Evolutionary conservation across 2,888 invertebrate species (phyloP), one percentile per base, ranked within the genome.

Genomic region (Palloptera scutellata): DNA sequence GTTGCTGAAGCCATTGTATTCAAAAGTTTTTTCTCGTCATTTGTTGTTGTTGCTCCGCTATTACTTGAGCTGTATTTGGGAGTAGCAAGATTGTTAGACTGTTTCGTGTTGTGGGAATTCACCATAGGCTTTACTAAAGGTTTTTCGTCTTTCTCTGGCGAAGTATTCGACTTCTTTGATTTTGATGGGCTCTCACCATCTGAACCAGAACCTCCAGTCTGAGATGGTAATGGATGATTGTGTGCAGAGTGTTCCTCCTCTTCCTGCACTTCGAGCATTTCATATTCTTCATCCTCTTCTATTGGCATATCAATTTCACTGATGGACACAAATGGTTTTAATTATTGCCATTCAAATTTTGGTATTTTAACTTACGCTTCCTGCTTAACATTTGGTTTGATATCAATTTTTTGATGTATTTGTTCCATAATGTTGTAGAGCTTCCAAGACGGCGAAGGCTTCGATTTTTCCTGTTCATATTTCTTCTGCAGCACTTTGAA

Each of bases 401-500:
- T 8, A 52, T 77, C 76, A 4, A 68, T 71, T 9, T 76, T 74
- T 65, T 76, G 77, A 17, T 81, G 81, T 40, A 83, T 83, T 69
- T 82, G 76, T 63, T 83, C 78, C 83, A 83, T 83, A 12, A 82
- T 68, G 19, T 77, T 75, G 55, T 79, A 83, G 15, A 84, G 67
- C 55, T 84, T 83, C 84, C 84, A 84, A 1, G 79, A 75, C 2
- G 84, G 82, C 6, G 77, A 76, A 0, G 78, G 77, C 61, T 84
- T 84, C 0, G 76, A 40, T 55, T 80, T 82, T 67, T 84, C 84
- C 68, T 83, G 82, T 5, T 82, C 82, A 57, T 82, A 84, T 73
- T 84, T 84, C 64, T 84, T 84, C 41, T 81, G 83, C 51, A 84
- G 71, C 20, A 84, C 84, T 61, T 83, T 84, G 57, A 83, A 84